Evolutionary conservation across 1,140 invertebrate species (phyloP), one percentile per base, ranked within the genome.

Genomic region (Ips nitidus): DNA sequence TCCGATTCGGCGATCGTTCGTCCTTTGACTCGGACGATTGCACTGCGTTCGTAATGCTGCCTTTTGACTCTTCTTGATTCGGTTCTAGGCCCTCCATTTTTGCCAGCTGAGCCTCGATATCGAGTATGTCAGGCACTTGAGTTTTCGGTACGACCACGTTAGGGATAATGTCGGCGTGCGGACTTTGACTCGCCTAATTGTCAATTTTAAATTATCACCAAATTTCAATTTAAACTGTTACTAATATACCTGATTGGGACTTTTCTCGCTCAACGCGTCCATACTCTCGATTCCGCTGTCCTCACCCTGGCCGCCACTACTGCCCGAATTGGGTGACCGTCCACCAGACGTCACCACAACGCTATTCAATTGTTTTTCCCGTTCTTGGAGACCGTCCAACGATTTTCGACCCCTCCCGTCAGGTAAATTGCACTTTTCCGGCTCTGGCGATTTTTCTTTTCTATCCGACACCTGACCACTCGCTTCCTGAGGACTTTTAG

Each of bases 241-340:
- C 2, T 4, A 22, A 40, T 47, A 38, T 66, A 71, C 69, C 68
- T 74, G 73, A 56, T 74, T 74, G 8, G 93, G 94, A 71, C 92
- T 94, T 78, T 96, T 96, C 76, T 96, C 94, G 38, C 93, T 94
- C 2, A 95, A 80, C 1, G 94, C 93, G 77, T 96, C 94, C 93
- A 95, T 94, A 3, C 92, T 94, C 78, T 96, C 94, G 36, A 96
- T 95, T 1, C 94, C 93, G 50, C 93, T 94, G 81, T 95, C 94
- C 80, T 96, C 94, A 37, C 93, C 93, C 69, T 87, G 86, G 1
- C 74, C 77, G n/a, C 68, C 71, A 56, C 69, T 69, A 40, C 62
- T 71, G 5, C 77, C 77, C 5, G 78, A 80, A 59, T 76, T 79
- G 4, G 79, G 79, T 40, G 79, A 80, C 42, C 79, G 71, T 36